Evolutionary conservation across 2,113 vertebrate genomes (phyloP), one percentile per base, ranked within the genome.

Genomic region (Oreotrochilus melanogaster): DNA sequence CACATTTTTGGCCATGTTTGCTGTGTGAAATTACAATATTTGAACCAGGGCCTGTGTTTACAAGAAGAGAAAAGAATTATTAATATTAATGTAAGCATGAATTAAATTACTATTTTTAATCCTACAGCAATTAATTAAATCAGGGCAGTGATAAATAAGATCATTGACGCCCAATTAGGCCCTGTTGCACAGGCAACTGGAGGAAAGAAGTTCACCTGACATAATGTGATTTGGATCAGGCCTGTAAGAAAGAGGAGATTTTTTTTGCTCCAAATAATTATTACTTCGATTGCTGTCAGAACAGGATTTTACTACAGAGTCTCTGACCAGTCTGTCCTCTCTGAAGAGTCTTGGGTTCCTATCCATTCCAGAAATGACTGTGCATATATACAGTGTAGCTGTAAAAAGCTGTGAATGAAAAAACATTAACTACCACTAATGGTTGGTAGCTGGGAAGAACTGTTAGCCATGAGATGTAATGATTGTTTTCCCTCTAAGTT

Each of bases 31-130:
- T 70, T 95, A 61, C 16, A 11, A 53, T 56, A 54, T 8, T 89
- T 89, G 78, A 89, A 84, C 86, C 62, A 67, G 85, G 33, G 78
- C 33, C 58, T 47, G 9, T 93, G 87, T 87, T 95, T 95, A 70
- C 76, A 17, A 87, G 82, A 88, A 89, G 85, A 88, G 72, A 35
- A 88, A 73, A 43, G 51, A 83, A 62, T 48, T 45, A 92, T 43
- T 80, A 79, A 89, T 89, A 76, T 62, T 83, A 79, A 83, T 70
- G 31, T 64, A 17, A 89, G 27, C 54, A 48, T 64, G 78, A 92
- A 92, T 94, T 79, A 86, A 94, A 92, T 8, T 25, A 94, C 60
- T 80, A 92, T 95, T 86, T 95, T 95, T 83, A 92, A 86, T 92
- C 75, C 71, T 67, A 25, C 1, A 1, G 13, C 74, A 78, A 88